Evolutionary conservation across 2,113 vertebrate genomes (phyloP).

Genomic region (Coturnix japonica): DNA sequence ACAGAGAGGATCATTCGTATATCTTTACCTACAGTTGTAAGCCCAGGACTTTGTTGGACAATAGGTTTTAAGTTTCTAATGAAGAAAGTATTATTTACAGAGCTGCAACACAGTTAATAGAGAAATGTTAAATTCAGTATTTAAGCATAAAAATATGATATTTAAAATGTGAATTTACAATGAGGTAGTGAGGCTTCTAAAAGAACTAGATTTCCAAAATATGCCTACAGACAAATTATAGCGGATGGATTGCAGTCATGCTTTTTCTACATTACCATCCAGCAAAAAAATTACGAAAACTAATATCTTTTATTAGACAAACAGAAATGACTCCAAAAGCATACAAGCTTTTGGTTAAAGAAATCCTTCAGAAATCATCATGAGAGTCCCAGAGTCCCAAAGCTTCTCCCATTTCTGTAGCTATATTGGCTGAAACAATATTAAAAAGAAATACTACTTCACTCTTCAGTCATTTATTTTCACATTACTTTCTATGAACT

Average conservation of each 20-base stretch:
- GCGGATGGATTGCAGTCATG: fast-evolving
- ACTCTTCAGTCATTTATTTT: neutral
- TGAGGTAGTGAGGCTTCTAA: neutral
- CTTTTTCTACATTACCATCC: neutral
- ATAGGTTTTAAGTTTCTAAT: neutral
- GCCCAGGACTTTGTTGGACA: neutral
- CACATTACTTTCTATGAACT: neutral
- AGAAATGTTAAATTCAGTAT: neutral
- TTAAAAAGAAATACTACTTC: neutral
- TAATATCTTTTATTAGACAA: neutral
- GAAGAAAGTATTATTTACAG: neutral
- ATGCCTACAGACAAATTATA: neutral
- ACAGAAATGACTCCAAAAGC: neutral
- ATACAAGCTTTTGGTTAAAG: neutral
- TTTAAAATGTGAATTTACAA: neutral
- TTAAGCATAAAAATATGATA: neutral
- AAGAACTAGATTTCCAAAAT: neutral
- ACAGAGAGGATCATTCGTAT: neutral
- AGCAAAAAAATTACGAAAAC: neutral
- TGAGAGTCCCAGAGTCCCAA: neutral
- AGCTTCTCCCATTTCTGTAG: neutral
- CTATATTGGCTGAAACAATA: neutral
- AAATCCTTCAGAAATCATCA: neutral
- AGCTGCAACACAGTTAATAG: neutral
- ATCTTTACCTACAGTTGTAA: neutral